These are phyloP conservation scores for Myrmecobius fasciatus DNA, from an alignment of 2,113 vertebrate species.

Conservation along the genomic window DNA sequence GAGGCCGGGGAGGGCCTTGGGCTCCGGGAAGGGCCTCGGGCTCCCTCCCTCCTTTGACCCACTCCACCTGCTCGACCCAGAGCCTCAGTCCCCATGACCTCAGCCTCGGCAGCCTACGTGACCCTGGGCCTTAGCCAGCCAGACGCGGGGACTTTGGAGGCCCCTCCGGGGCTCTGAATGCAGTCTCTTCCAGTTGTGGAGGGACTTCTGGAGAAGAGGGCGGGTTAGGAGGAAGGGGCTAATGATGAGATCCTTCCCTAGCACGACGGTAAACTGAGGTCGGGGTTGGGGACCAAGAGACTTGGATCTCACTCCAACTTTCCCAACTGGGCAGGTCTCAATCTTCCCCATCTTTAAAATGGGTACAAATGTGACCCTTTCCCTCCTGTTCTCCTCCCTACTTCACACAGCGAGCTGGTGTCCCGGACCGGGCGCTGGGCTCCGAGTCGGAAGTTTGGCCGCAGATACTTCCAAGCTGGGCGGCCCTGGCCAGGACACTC, in stretches of 20 bases:
- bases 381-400: no score
- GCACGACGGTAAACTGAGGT: neutral
- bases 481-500: neutral
- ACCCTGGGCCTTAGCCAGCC: neutral
- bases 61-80: no score
- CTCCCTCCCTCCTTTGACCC: no score
- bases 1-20: no score
- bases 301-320: neutral
- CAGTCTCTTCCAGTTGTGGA: neutral
- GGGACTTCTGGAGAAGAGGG: neutral
- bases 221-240: neutral
- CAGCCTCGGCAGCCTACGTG: no score
- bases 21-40: no score
- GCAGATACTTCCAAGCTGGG: neutral
- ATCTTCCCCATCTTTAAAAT: neutral
- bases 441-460: neutral
- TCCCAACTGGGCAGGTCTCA: neutral
- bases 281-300: neutral
- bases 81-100: no score
- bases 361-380: neutral
- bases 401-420: neutral
- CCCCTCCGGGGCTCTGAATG: neutral
- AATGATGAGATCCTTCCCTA: neutral
- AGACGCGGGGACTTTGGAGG: neutral
- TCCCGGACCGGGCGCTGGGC: neutral